Conservation (phyloP, 2,797 vertebrate species). For the Ctenochaetus hawaiiensis region DNA sequence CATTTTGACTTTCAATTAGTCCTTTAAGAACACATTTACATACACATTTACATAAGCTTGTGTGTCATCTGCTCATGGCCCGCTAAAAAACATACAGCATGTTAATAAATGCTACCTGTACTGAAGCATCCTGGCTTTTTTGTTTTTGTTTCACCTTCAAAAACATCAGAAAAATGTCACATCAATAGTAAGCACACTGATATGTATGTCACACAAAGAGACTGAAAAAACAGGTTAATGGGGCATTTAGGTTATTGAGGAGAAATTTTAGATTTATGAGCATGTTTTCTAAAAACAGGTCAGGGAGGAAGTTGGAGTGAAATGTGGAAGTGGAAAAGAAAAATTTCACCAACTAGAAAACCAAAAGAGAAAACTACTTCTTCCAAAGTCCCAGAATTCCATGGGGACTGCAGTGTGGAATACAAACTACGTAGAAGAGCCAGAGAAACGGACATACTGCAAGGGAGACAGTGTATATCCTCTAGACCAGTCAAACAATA, state of each 20-base stretch:
- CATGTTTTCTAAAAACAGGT: constrained; percentile 10
- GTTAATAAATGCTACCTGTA: constrained; percentile 55
- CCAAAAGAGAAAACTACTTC: constrained; percentile 32
- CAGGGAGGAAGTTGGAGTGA: not conserved
- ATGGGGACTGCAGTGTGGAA: constrained; percentile 23
- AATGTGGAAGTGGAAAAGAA: not conserved
- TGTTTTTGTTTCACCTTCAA: constrained; percentile 33
- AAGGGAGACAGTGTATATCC: constrained; percentile 22
- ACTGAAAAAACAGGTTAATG: constrained; percentile 22
- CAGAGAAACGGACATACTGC: constrained; percentile 15
- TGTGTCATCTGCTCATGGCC: constrained; percentile 30
- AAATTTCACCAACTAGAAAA: not conserved
- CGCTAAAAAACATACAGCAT: constrained; percentile 20
- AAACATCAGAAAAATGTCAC: constrained; percentile 19
- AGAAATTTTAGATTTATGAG: constrained; percentile 20
- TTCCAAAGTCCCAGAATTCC: constrained; percentile 39
- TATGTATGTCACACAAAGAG: constrained; percentile 12
- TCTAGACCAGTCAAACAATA: constrained; percentile 19
- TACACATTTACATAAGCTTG: constrained; percentile 37
- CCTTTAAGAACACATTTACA: constrained; percentile 38
- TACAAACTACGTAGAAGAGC: constrained; percentile 22
- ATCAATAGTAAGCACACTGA: constrained; percentile 7
- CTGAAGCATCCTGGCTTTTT: constrained; percentile 58
- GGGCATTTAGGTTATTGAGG: constrained; percentile 8
- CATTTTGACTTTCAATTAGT: constrained; percentile 35